These are phyloP conservation scores for Lissocephala sabroskyi DNA, from an alignment of 2,888 invertebrate genomes.

Conservation along the genomic window DNA sequence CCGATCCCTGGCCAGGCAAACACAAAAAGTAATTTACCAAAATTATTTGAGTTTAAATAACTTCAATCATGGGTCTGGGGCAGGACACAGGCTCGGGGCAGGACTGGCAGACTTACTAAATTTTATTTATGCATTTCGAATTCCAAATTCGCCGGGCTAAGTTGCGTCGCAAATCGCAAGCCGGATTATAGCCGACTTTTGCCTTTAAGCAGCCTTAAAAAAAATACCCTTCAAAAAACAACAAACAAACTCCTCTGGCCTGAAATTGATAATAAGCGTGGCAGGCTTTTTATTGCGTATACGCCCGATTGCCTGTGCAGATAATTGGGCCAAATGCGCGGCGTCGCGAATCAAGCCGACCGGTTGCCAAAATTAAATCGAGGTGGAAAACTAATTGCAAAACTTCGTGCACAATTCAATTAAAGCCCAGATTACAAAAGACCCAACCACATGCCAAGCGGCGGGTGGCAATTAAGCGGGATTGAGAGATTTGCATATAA, in stretches of 20 bases:
- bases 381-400: slow-evolving; percentile 26
- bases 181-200: too few relatives aligned
- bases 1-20: slow-evolving; percentile 18
- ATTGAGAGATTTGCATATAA: not conserved
- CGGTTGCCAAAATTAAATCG: too few relatives aligned
- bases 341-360: too few relatives aligned
- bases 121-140: slow-evolving; percentile 34
- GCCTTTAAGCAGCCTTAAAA: too few relatives aligned
- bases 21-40: slow-evolving; percentile 57
- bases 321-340: too few relatives aligned
- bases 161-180: too few relatives aligned
- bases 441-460: too few relatives aligned
- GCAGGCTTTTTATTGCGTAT: slow-evolving; percentile 28
- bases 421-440: slow-evolving; percentile 12
- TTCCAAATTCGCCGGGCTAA: too few relatives aligned
- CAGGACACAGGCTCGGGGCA: not conserved
- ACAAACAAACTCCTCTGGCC: slow-evolving; percentile 18
- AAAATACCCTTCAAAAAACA: too few relatives aligned
- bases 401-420: slow-evolving; percentile 34
- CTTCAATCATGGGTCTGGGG: slow-evolving; percentile 44
- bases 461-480: too few relatives aligned
- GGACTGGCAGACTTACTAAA: slow-evolving; percentile 16
- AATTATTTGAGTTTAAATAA: slow-evolving; percentile 62
- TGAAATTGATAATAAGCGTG: slow-evolving; percentile 18
- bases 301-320: slow-evolving; percentile 33